Conservation (phyloP, 2,888 invertebrate species). For the Tetrapedia diversipes region DNA sequence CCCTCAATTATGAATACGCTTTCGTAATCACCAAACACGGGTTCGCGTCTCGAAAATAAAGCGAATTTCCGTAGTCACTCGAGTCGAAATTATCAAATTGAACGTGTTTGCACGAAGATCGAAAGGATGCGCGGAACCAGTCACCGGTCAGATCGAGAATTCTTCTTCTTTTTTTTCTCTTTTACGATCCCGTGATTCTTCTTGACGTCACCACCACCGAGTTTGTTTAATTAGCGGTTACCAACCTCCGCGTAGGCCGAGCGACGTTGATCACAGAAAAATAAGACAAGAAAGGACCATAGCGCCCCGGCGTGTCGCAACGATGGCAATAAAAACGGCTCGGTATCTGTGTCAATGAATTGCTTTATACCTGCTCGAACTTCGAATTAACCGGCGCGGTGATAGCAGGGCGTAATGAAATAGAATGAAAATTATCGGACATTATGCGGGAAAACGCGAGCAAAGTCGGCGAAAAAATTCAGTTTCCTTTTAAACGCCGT, state of each 20-base stretch:
- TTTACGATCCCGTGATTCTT: neutral
- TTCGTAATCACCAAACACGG: no score
- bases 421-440: neutral
- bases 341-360: slow-evolving; percentile 29
- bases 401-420: neutral
- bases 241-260: slow-evolving; percentile 33
- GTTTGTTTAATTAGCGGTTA: slow-evolving; percentile 65
- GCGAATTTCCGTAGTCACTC: no score
- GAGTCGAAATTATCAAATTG: no score
- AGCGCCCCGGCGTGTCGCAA: slow-evolving; percentile 1
- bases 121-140: neutral
- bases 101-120: no score
- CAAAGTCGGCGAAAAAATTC: neutral
- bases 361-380: slow-evolving; percentile 19
- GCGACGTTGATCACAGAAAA: slow-evolving; percentile 13
- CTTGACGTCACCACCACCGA: slow-evolving; percentile 22
- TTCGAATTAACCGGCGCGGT: neutral
- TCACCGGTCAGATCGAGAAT: neutral
- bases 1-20: no score
- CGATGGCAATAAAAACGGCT: slow-evolving; percentile 9
- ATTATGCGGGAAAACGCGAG: neutral
- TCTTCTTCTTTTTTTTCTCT: no score
- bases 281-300: slow-evolving; percentile 19
- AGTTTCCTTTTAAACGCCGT: no score
- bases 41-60: no score